These are phyloP conservation scores for Melanaphis sacchari DNA, from an alignment of 1,140 invertebrate genomes.

Conservation along the genomic window DNA sequence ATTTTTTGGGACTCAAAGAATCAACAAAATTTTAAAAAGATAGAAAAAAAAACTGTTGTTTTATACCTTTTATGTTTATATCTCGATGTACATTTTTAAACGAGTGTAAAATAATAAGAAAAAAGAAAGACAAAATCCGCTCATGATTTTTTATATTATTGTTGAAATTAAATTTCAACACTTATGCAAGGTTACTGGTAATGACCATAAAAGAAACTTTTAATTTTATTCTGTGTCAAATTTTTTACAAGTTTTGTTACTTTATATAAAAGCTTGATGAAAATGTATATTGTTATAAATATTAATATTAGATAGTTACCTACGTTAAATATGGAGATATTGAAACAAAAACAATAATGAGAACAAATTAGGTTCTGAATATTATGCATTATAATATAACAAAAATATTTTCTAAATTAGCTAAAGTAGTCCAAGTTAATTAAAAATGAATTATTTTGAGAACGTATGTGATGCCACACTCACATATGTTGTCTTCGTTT, in stretches of 20 bases:
- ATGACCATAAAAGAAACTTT: neutral
- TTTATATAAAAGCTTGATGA: neutral
- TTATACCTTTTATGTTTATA: neutral
- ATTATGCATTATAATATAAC: neutral
- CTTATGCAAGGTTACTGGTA: neutral
- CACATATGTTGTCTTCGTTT: neutral
- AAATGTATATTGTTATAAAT: neutral
- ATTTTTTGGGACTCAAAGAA: neutral
- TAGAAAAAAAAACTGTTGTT: neutral
- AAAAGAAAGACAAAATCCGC: neutral
- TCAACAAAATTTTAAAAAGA: slow-evolving; percentile 6
- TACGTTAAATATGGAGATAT: neutral
- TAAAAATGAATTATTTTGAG: neutral
- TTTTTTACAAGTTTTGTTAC: neutral
- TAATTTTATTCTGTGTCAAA: neutral
- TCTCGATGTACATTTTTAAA: neutral
- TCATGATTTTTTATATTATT: neutral
- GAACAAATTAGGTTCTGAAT: neutral
- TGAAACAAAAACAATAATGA: neutral
- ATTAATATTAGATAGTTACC: neutral
- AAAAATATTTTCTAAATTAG: neutral
- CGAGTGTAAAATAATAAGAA: neutral
- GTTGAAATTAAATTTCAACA: neutral
- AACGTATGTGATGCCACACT: neutral
- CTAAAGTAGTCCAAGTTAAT: neutral